A percentile compares a stretch with the other conserved stretches of the same genome.
Conservation (phyloP, 2,113 vertebrate genomes). For the Hiodon tergisus region DNA sequence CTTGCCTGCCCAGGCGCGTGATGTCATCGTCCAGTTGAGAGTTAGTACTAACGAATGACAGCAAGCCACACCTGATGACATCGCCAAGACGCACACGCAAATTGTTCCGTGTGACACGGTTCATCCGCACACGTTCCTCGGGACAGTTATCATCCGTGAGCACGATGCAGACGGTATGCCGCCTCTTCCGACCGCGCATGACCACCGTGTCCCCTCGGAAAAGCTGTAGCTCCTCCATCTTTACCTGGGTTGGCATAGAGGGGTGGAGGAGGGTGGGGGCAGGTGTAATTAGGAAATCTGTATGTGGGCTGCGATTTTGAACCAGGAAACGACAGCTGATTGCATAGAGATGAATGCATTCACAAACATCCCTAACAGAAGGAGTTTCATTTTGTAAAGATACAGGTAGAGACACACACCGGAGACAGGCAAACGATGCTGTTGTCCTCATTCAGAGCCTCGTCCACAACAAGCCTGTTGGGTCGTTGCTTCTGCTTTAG, state of each 20-base stretch:
- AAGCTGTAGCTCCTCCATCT: conserved; percentile 56
- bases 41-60: background rate
- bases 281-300: too few species aligned
- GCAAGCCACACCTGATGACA: conserved; percentile 42
- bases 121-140: conserved; percentile 49
- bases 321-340: too few species aligned
- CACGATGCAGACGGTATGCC: conserved; percentile 53
- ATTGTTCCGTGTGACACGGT: conserved; percentile 54
- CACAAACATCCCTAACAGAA: too few species aligned
- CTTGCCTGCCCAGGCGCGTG: background rate
- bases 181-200: conserved; percentile 48
- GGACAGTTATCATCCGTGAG: conserved; percentile 46
- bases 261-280: background rate
- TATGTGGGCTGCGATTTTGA: too few species aligned
- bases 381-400: background rate
- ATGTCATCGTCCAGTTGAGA: background rate
- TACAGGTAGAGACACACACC: conserved; percentile 36
- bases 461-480: conserved; percentile 66
- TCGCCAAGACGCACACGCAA: conserved; percentile 54
- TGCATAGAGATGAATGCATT: too few species aligned
- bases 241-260: conserved; percentile 30
- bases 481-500: conserved; percentile 66
- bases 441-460: conserved; percentile 66
- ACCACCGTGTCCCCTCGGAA: conserved; percentile 55
- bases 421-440: conserved; percentile 65